Percentiles rank a stretch among this genome's conserved stretches.
These are phyloP conservation scores for Lucifuga dentata DNA, from an alignment of 2,113 vertebrate genomes.

Conservation along the genomic window DNA sequence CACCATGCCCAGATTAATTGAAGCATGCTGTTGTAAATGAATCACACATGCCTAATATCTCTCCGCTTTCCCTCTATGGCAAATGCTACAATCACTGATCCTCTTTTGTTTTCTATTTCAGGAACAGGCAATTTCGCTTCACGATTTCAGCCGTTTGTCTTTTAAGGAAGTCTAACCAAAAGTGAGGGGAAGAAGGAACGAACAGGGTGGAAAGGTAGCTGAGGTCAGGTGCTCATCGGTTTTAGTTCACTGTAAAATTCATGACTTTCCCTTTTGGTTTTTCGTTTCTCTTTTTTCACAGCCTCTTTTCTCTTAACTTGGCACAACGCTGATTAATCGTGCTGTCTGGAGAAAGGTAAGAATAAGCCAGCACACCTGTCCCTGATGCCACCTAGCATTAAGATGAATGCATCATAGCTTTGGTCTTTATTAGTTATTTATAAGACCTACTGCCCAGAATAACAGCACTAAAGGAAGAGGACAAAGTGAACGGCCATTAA, in stretches of 20 bases:
- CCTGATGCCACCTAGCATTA: constrained; percentile 61
- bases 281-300: constrained; percentile 66
- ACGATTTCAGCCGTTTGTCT: background rate
- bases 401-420: constrained; percentile 73
- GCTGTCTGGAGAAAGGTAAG: constrained; percentile 54
- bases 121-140: constrained; percentile 26
- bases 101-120: constrained; percentile 43
- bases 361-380: constrained; percentile 69
- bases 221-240: constrained; percentile 56
- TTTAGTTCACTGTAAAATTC: constrained; percentile 76
- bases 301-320: constrained; percentile 56
- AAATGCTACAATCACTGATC: constrained; percentile 41
- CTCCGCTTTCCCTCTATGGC: constrained; percentile 26
- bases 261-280: constrained; percentile 75
- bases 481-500: constrained; percentile 8
- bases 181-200: background rate
- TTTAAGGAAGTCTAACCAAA: constrained; percentile 9
- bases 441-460: constrained; percentile 72
- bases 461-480: constrained; percentile 63
- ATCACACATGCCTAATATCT: constrained; percentile 79
- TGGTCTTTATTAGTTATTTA: constrained; percentile 76
- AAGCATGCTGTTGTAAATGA: constrained; percentile 78
- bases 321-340: constrained; percentile 75
- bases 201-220: constrained; percentile 32
- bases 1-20: constrained; percentile 77